Conservation (phyloP, 2,113 vertebrate species). For the Excalfactoria chinensis region DNA sequence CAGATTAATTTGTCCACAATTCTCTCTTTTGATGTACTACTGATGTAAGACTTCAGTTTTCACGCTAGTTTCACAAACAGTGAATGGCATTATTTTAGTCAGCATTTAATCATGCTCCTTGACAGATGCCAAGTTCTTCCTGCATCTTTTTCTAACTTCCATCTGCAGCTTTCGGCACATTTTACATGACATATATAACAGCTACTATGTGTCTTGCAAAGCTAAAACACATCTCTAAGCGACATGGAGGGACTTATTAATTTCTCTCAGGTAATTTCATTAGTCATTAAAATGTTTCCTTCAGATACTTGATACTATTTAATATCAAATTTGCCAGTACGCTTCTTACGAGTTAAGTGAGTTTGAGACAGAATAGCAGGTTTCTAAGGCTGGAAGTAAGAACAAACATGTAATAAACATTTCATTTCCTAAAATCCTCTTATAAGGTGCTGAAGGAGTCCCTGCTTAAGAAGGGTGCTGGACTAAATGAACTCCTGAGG, state of each 20-base stretch:
- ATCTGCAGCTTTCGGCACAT: constrained; percentile 12
- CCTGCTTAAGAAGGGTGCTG: no score
- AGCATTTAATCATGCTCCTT: constrained; percentile 10
- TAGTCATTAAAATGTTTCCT: not conserved
- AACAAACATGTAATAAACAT: not conserved
- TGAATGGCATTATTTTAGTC: constrained; percentile 4
- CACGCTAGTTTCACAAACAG: not conserved
- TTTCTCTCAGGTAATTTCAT: not conserved
- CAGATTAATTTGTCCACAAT: constrained; percentile 1
- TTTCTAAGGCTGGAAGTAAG: not conserved
- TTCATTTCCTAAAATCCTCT: constrained; percentile 6
- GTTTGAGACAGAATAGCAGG: not conserved
- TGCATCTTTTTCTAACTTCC: not conserved
- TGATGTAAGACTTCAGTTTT: constrained; percentile 15
- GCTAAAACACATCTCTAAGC: not conserved
- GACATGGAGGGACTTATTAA: not conserved
- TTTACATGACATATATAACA: not conserved
- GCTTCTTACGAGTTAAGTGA: not conserved
- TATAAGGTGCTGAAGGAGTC: no score
- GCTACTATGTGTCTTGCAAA: not conserved
- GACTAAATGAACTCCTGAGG: no score
- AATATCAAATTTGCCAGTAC: not conserved
- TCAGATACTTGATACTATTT: not conserved
- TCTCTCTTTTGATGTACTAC: not conserved
- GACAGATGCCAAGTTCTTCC: constrained; percentile 8